Base-by-base conservation (phyloP, 2,113 vertebrate species). In the Neodontobutis hainanensis region DNA sequence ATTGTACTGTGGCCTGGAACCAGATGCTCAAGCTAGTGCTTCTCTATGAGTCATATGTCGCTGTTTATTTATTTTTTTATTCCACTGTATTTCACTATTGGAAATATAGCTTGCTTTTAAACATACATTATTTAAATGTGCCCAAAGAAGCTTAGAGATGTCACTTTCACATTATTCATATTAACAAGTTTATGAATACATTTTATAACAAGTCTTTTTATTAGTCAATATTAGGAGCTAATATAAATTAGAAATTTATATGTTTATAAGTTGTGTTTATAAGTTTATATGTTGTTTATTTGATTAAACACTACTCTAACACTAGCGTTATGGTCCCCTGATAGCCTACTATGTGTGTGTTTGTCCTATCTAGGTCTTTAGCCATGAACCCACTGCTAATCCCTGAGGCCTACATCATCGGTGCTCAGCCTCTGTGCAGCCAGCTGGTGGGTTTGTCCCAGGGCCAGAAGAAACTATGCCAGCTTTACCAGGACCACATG, bases 401-500 rank as follows among this genome's bases (percentile, higher is more conserved):
- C 75, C 97, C 97, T 0, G 97, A 99, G 92, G 95, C 97, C 94
- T 98, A 97, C 87, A 99, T 99, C 93, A 98, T 99, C n/a, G 96
- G 97, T 7, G 96, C 96, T 11, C 97, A 98, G 92, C 96, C 97
- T 9, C 94, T 97, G 83, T 99, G 97, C 91, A 97, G 96, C 87
- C 96, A 98, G 91, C 94, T 99, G 68, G 94, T 94, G 5, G 97
- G 97, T 11, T 93, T 99, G 47, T 99, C 97, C 2, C 94, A 94
- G 0, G 97, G 97, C 82, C 97, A 99, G 92, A 94, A 95, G 84
- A 99, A 99, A 80, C 91, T 99, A 63, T 99, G 97, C 90, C 97
- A 99, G 72, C 90, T 99, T 48, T 99, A 99, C 93, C 97, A 99
- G 91, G 97, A 99, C 81, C 97, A 98, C 92, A 99, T 99, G 97